phyloP scores from a whole-genome alignment of 2,113 vertebrate genomes.

The Lophura nycthemera region DNA sequence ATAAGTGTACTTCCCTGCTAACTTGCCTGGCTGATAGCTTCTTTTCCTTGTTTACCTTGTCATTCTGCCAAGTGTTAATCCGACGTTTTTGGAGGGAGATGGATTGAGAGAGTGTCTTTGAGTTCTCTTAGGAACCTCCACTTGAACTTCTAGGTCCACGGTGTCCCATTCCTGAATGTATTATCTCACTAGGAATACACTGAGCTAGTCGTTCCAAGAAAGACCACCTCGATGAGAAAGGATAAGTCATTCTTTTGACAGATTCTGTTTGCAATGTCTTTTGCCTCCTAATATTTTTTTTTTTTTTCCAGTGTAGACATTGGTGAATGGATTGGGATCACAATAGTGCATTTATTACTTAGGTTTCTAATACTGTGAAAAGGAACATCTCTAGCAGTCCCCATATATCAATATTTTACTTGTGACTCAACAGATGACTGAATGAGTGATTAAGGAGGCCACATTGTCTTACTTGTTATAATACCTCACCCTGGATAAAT shows the following conservation, averaged over 20 bases:
- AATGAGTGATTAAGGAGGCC: neutral
- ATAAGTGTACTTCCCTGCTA: neutral
- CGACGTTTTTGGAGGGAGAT: neutral
- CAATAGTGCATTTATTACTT: neutral
- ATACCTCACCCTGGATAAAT: neutral
- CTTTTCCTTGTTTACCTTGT: neutral
- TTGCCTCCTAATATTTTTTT: neutral
- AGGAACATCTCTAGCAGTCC: neutral
- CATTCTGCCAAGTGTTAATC: neutral
- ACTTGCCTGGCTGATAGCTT: neutral
- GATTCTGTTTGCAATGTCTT: neutral
- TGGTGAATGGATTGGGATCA: neutral
- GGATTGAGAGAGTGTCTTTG: neutral
- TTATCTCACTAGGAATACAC: neutral
- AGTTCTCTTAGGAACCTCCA: constrained; percentile 6
- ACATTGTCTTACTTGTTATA: neutral
- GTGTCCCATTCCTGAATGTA: neutral
- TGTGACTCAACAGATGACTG: neutral
- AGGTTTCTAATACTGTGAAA: neutral
- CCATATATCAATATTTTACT: neutral
- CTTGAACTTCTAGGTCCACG: constrained; percentile 8
- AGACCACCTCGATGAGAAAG: neutral
- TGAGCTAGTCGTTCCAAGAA: neutral
- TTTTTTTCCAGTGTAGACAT: neutral
- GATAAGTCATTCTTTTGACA: neutral